Conservation (phyloP, 2,888 invertebrate species). For the Therioaphis trifolii region DNA sequence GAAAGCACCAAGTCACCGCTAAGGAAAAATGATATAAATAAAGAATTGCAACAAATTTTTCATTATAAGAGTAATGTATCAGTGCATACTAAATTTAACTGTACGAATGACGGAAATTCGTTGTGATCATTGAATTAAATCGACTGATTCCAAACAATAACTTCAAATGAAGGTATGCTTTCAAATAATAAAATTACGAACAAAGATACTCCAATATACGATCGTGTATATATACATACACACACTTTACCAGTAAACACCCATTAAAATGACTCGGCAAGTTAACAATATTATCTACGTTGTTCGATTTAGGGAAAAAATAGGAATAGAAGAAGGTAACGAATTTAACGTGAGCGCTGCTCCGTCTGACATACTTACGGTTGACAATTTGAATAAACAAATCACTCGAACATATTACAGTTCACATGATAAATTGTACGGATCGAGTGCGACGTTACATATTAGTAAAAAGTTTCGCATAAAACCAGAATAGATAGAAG, state of each 20-base stretch:
- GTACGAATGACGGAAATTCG: background rate
- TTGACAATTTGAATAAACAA: background rate
- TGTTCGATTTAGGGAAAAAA: background rate
- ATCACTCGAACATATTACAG: background rate
- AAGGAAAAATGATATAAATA: background rate
- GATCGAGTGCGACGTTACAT: background rate
- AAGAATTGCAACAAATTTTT: background rate
- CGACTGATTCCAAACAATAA: background rate
- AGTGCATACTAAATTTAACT: background rate
- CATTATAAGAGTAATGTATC: background rate
- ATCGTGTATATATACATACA: background rate
- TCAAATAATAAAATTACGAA: background rate
- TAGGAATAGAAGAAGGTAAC: background rate
- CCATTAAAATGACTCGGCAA: constrained; percentile 44
- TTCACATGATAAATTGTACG: background rate
- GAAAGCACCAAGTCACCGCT: background rate
- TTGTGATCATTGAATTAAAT: background rate
- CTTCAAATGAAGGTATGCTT: background rate
- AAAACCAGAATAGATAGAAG: background rate
- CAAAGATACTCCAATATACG: background rate
- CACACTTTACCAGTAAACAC: background rate
- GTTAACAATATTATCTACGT: constrained; percentile 36
- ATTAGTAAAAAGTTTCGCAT: background rate
- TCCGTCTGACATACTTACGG: background rate
- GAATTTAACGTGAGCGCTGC: background rate